Evolutionary conservation across 2,113 vertebrate genomes (phyloP).

Genomic region (Peucedramus taeniatus): DNA sequence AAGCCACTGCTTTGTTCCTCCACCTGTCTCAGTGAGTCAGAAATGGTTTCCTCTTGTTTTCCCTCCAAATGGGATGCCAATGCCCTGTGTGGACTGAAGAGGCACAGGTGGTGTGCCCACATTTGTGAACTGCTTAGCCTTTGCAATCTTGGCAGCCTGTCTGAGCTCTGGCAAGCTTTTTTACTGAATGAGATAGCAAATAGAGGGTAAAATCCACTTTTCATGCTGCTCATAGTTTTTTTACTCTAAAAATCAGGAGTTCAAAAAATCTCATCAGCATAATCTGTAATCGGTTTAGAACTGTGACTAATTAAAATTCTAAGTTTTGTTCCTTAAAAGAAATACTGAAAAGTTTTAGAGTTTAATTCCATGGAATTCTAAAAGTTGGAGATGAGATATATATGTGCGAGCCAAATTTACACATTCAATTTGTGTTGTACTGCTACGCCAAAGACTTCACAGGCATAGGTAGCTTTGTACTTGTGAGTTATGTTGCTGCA

Average conservation of each 20-base stretch:
- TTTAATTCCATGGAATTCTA: background rate
- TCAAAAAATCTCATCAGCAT: background rate
- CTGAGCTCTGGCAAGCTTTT: background rate
- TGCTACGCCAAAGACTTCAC: background rate
- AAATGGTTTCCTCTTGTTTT: background rate
- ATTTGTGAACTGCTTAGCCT: background rate
- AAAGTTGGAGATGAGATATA: background rate
- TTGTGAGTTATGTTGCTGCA: background rate
- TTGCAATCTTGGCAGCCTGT: background rate
- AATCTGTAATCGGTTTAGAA: background rate
- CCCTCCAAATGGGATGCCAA: background rate
- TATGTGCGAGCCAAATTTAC: background rate
- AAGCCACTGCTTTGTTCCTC: slow-evolving; percentile 14
- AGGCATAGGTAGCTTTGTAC: background rate
- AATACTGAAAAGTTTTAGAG: background rate
- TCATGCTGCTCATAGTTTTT: background rate
- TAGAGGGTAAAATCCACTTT: background rate
- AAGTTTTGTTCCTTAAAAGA: background rate
- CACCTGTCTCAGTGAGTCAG: slow-evolving; percentile 54
- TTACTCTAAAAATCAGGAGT: background rate
- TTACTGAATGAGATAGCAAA: background rate
- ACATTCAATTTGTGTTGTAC: background rate
- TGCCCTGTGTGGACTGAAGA: background rate
- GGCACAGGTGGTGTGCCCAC: background rate
- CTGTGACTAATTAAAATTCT: background rate